Evolutionary conservation across 2,888 invertebrate genomes (phyloP), one percentile per base, ranked within the genome.

Genomic region (Polylopha cassiicola): DNA sequence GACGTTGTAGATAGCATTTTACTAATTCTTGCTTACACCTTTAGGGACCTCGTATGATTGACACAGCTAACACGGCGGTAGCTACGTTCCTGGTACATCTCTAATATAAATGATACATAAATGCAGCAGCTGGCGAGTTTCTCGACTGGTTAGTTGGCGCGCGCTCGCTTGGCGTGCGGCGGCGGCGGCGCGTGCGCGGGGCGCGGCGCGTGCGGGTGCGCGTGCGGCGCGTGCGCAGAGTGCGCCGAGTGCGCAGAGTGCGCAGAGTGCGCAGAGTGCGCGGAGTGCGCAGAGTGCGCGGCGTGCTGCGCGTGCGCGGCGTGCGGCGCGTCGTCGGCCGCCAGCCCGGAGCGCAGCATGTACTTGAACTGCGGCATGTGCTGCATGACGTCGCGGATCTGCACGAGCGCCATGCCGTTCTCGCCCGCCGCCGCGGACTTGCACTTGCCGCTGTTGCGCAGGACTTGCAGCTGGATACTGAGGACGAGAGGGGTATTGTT

Each of bases 281-380:
- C 55, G 4, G 60, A 58, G 1, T 53, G 43, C 18, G 56, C 55
- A 17, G 54, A 27, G 21, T 32, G 41, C 13, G 21, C 18, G 22
- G 27, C 15, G 30, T 50, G 59, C 28, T 53, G 53, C 22, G 53
- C 50, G 44, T 56, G 61, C 22, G 45, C 43, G 29, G 44, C 39
- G 43, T 31, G 32, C 10, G 57, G 61, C 45, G n/a, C n/a, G n/a
- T 66, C 79, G 52, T 77, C 77, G 28, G 52, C 56, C 2, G 69
- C 61, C 23, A 65, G 55, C 0, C 76, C 82, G 5, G 87, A 86
- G 39, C 88, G 87, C 77, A 94, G 88, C 92, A 95, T 94, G 85
- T 94, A 95, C 68, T 93, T 93, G 78, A 95, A 85, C 77, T 95
- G 95, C 16, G 93, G 92, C 94, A 94, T 94, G 75, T 89, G 94